Evolutionary conservation across 2,797 vertebrate species (phyloP), one percentile per base, ranked within the genome.

Genomic region (Brachyalestes nurse): DNA sequence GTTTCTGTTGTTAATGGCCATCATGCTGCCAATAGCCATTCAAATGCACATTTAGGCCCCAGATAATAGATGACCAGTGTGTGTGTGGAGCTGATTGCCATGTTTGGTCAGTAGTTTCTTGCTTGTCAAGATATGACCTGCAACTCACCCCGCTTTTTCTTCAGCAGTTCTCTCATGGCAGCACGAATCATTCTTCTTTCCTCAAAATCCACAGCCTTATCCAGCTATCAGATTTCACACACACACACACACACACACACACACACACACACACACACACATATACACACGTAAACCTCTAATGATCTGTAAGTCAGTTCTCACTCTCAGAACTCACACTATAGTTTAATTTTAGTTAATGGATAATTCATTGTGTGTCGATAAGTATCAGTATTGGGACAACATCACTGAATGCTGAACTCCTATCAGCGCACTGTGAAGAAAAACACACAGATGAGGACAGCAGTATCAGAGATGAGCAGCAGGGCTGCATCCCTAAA

Each of bases 91-190:
- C 5, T 34, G 42, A 28, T 77, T 19, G 66, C 77, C 64, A 62
- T 34, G 53, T 77, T 74, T 82, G 70, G 60, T 17, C 23, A 65
- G 8, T 65, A 34, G 53, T 74, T 65, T 21, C 23, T 1, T 49
- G 57, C 67, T 49, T 51, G 25, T 34, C 34, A 23, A 51, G 42
- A 71, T 9, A 13, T 74, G 78, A 67, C 72, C 77, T 53, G 75
- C 38, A 91, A 91, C 93, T 91, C 95, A 94, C 93, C 93, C 88
- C 95, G 93, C 86, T 98, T 99, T 86, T 91, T 96, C 86, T 97
- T 97, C 51, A 97, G 94, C 79, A 99, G 93, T 51, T 99, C 96
- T 38, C 97, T 95, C 82, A 99, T 91, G 1, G 96, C 96, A 0
- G 96, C 93, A 58, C 98, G 95, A 77, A 99, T 96, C 90, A 95